phyloP scores from a whole-genome alignment of 2,888 invertebrate genomes.

The Argyresthia albistria region DNA sequence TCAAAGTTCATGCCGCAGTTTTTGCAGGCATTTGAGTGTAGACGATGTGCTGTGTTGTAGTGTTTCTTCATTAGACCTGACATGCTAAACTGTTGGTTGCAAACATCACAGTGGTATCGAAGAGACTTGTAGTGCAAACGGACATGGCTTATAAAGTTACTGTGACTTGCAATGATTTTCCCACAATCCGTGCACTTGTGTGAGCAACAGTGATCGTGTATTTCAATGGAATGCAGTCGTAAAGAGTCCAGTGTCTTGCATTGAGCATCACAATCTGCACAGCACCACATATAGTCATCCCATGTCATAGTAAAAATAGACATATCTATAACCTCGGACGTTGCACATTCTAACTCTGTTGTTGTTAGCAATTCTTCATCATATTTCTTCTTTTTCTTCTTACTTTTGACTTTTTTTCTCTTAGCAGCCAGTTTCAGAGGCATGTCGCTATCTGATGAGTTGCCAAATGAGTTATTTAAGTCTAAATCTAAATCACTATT shows the following conservation, averaged over 20 bases:
- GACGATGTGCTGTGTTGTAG: slow-evolving; percentile 25
- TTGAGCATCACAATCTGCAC: slow-evolving; percentile 51
- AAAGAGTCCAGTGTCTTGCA: slow-evolving; percentile 46
- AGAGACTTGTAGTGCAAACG: slow-evolving; percentile 42
- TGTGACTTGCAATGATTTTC: slow-evolving; percentile 36
- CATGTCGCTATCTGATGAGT: slow-evolving; percentile 40
- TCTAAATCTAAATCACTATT: slow-evolving; percentile 16
- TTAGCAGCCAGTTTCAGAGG: slow-evolving; percentile 31
- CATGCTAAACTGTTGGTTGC: slow-evolving; percentile 36
- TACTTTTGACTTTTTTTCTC: slow-evolving; percentile 31
- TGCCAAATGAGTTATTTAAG: slow-evolving; percentile 19
- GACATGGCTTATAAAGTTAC: slow-evolving; percentile 44
- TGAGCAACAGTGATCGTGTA: slow-evolving; percentile 43
- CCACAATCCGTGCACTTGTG: slow-evolving; percentile 54
- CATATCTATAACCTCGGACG: slow-evolving; percentile 15
- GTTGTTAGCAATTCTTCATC: slow-evolving; percentile 3
- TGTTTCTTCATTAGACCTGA: slow-evolving; percentile 38
- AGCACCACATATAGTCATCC: slow-evolving; percentile 50
- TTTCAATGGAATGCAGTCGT: slow-evolving; percentile 49
- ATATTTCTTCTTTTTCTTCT: slow-evolving; percentile 14
- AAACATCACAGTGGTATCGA: slow-evolving; percentile 49
- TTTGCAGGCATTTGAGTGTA: slow-evolving; percentile 30
- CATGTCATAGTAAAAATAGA: slow-evolving; percentile 28
- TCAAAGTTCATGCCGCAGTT: slow-evolving; percentile 47
- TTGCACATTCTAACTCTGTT: slow-evolving; percentile 8